These are phyloP conservation scores for Odontomachus brunneus DNA, from an alignment of 1,140 invertebrate species.

Conservation along the genomic window DNA sequence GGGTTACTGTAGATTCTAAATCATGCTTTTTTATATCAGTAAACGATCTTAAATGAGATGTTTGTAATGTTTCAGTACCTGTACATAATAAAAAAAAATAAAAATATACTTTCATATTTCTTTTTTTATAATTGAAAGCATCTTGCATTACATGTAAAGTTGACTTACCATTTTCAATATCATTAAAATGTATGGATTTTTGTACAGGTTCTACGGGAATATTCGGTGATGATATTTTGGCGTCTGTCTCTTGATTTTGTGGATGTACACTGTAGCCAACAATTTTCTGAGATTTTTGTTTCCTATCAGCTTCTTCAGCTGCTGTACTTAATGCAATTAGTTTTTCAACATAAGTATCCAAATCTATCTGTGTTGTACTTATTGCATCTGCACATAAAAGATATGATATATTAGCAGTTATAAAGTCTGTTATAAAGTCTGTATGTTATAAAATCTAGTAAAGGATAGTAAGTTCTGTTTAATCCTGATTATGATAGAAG, in stretches of 20 bases:
- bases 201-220: not conserved
- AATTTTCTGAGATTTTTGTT: constrained; percentile 73
- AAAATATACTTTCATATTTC: not conserved
- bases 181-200: not conserved
- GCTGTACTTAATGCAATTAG: constrained; percentile 80
- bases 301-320: constrained; percentile 74
- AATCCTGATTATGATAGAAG: not conserved
- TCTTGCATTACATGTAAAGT: no score
- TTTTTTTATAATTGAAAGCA: not conserved
- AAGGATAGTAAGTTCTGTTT: no score
- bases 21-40: not conserved
- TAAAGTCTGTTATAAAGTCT: no score
- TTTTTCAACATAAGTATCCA: constrained; percentile 81
- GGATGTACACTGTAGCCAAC: constrained; percentile 76
- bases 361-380: constrained; percentile 76
- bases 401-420: not conserved
- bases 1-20: no score
- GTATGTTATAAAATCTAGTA: not conserved
- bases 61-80: no score
- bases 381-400: not conserved
- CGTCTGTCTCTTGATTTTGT: constrained; percentile 62
- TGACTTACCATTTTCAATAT: no score
- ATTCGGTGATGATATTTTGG: not conserved
- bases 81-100: no score
- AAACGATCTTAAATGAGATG: not conserved